These are phyloP conservation scores for Hanleya hanleyi DNA, from an alignment of 2,888 invertebrate species.

Conservation along the genomic window DNA sequence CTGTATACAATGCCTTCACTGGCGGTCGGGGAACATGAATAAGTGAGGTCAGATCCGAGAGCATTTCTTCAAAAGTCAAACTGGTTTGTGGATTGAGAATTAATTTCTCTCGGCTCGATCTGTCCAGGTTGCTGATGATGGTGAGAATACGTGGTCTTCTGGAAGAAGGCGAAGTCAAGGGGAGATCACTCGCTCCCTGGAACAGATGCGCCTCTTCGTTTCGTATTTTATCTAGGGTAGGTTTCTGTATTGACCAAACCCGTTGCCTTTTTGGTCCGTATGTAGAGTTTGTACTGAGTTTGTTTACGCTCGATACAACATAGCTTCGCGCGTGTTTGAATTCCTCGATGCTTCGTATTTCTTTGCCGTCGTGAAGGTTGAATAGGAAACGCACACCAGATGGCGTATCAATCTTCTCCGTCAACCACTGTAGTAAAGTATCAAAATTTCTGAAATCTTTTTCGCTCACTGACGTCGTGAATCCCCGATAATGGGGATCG, in stretches of 20 bases:
- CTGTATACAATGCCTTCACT: conserved; percentile 94
- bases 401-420: conserved; percentile 89
- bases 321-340: conserved; percentile 86
- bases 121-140: conserved; percentile 94
- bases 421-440: conserved; percentile 88
- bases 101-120: conserved; percentile 80
- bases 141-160: conserved; percentile 76
- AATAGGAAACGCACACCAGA: conserved; percentile 93
- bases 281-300: conserved; percentile 74
- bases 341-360: conserved; percentile 78
- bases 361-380: conserved; percentile 88
- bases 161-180: conserved; percentile 16
- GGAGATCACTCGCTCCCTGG: background rate
- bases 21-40: conserved; percentile 53
- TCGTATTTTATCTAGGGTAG: conserved; percentile 47
- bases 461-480: conserved; percentile 90
- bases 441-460: conserved; percentile 90
- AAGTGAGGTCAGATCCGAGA: conserved; percentile 82
- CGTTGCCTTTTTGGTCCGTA: conserved; percentile 60
- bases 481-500: conserved; percentile 91
- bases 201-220: conserved; percentile 53
- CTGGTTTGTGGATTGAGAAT: conserved; percentile 92
- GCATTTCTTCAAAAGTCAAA: conserved; percentile 94
- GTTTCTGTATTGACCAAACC: conserved; percentile 48
- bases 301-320: conserved; percentile 91